Evolutionary conservation across 2,888 invertebrate species (phyloP).

Genomic region (Eretmocerus hayati): DNA sequence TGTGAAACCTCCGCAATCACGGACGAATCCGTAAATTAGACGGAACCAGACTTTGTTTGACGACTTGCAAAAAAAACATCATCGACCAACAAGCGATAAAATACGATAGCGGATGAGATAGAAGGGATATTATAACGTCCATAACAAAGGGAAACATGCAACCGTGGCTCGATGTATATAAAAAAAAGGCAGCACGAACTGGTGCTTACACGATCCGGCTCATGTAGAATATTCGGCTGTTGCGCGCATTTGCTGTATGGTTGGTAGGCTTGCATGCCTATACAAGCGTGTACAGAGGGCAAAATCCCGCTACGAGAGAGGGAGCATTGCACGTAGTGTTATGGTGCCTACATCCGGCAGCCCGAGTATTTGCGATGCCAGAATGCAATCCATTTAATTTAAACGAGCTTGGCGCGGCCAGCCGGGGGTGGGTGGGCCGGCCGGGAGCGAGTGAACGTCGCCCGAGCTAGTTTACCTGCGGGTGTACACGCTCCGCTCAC

Average conservation of each 20-base stretch:
- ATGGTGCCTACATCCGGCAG: constrained; percentile 23
- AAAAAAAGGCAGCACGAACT: no score
- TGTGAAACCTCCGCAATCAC: no score
- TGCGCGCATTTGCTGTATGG: no score
- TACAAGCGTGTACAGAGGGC: not conserved
- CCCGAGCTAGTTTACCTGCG: not conserved
- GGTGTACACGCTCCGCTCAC: no score
- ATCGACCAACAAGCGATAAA: no score
- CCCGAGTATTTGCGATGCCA: constrained; percentile 25
- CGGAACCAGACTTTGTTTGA: no score
- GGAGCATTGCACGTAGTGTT: not conserved
- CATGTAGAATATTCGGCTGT: not conserved
- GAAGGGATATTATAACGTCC: no score
- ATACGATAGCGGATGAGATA: no score
- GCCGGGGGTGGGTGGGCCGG: not conserved
- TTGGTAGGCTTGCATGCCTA: not conserved
- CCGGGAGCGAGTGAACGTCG: not conserved
- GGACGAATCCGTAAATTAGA: no score
- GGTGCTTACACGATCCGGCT: not conserved
- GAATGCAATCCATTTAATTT: constrained; percentile 35
- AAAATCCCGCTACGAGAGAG: not conserved
- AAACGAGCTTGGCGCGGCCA: constrained; percentile 23
- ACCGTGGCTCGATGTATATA: no score
- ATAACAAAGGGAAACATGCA: no score
- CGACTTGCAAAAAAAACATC: no score